These are phyloP conservation scores for Bimastos eiseni DNA, from an alignment of 2,888 invertebrate species.

Conservation along the genomic window DNA sequence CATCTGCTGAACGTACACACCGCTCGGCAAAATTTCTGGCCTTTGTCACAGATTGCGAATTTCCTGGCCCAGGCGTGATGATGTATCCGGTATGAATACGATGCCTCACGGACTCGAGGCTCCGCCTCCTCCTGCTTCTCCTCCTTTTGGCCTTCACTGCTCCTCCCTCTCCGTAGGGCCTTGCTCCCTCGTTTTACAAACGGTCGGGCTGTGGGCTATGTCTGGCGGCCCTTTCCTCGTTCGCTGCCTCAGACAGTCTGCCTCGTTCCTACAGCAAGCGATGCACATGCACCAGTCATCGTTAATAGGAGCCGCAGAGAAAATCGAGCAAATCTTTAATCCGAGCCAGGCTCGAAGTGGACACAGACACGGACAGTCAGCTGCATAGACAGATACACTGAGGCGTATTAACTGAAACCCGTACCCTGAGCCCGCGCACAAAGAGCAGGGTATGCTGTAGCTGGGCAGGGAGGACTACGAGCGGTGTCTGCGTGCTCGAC, in stretches of 20 bases:
- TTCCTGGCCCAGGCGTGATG: not conserved
- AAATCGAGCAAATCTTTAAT: conserved; percentile 2
- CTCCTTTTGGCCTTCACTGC: not conserved
- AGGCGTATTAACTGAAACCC: not conserved
- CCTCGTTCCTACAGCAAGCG: not conserved
- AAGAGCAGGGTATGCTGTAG: not conserved
- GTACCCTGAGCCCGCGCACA: not conserved
- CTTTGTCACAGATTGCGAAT: conserved; percentile 25
- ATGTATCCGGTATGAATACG: not conserved
- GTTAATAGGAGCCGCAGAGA: not conserved
- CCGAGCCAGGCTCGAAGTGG: not conserved
- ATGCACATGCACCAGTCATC: not conserved
- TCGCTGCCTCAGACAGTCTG: not conserved
- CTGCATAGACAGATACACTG: not conserved
- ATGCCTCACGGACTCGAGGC: not conserved
- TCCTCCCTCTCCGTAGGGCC: not conserved
- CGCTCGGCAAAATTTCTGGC: not conserved
- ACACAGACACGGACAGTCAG: not conserved
- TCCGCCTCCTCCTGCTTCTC: conserved; percentile 23
- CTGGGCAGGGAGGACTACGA: not conserved
- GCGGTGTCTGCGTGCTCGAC: not conserved
- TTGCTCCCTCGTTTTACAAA: not conserved
- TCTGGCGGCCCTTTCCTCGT: not conserved
- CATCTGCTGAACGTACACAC: not conserved
- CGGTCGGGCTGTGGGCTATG: not conserved